Percentiles rank a stretch among this genome's conserved stretches.
Conservation (phyloP, 2,797 vertebrate genomes). For the Anguilla anguilla region DNA sequence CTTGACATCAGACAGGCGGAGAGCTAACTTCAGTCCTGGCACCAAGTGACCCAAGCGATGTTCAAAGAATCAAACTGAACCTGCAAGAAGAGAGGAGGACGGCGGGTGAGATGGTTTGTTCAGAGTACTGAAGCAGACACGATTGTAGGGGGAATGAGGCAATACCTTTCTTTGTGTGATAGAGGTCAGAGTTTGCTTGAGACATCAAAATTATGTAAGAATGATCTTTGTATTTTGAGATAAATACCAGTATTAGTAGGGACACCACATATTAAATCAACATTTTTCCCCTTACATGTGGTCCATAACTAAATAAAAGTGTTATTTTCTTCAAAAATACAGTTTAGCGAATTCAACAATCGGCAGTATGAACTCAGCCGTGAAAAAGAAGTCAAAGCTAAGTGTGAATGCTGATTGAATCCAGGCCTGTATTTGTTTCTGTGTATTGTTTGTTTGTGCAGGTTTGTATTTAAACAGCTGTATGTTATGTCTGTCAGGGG, state of each 20-base stretch:
- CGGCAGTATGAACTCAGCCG: neutral
- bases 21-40: neutral
- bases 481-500: neutral
- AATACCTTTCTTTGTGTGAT: too few species aligned
- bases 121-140: too few species aligned
- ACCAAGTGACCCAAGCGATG: too few species aligned
- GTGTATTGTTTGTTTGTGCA: neutral
- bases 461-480: conserved; percentile 13
- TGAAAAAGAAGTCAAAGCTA: neutral
- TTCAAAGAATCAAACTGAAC: too few species aligned
- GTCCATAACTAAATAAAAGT: neutral
- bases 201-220: too few species aligned
- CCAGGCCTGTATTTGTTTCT: neutral
- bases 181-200: too few species aligned
- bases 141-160: too few species aligned
- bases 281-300: neutral
- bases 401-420: neutral
- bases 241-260: neutral
- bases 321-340: neutral
- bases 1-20: conserved; percentile 39
- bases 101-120: neutral
- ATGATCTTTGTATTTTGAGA: neutral
- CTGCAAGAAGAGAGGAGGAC: conserved; percentile 6
- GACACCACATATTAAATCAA: neutral
- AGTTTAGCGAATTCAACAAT: neutral